These are phyloP conservation scores for Aurelia coerulea DNA, from an alignment of 30 jellyfish, hydroid and myxozoan species.

Conservation along the genomic window DNA sequence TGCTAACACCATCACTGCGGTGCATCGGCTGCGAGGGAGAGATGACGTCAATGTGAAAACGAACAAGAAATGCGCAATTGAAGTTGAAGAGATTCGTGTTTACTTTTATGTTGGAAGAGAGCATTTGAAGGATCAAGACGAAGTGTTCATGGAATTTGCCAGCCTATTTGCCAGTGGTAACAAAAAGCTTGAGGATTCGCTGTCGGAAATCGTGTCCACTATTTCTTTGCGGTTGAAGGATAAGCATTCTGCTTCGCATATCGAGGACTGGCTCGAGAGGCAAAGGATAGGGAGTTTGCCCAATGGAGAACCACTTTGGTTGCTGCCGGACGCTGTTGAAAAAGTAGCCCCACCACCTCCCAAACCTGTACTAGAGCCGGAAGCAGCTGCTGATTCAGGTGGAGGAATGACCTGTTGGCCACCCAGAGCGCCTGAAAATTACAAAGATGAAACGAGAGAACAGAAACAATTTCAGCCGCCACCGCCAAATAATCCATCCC, in stretches of 20 bases:
- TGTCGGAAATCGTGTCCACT: constrained; percentile 19
- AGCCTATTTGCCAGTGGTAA: constrained; percentile 11
- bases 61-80: constrained; percentile 20
- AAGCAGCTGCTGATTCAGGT: background rate
- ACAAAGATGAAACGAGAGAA: constrained; percentile 3
- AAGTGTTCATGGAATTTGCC: constrained; percentile 40
- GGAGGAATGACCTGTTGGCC: constrained; percentile 71
- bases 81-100: constrained; percentile 17
- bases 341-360: background rate
- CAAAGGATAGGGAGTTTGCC: background rate
- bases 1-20: constrained; percentile 46
- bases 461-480: constrained; percentile 17
- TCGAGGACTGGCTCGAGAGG: background rate
- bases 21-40: constrained; percentile 42
- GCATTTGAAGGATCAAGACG: constrained; percentile 32
- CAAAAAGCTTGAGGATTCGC: background rate
- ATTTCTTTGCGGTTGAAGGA: background rate
- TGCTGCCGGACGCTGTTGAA: background rate
- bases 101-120: constrained; percentile 30
- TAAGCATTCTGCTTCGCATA: background rate
- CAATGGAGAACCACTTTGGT: background rate
- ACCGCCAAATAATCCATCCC: background rate
- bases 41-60: constrained; percentile 39
- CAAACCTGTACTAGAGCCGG: background rate
- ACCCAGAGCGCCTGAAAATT: constrained; percentile 69